Conservation (phyloP, 2,113 vertebrate species). For the Sylvietta virens region DNA sequence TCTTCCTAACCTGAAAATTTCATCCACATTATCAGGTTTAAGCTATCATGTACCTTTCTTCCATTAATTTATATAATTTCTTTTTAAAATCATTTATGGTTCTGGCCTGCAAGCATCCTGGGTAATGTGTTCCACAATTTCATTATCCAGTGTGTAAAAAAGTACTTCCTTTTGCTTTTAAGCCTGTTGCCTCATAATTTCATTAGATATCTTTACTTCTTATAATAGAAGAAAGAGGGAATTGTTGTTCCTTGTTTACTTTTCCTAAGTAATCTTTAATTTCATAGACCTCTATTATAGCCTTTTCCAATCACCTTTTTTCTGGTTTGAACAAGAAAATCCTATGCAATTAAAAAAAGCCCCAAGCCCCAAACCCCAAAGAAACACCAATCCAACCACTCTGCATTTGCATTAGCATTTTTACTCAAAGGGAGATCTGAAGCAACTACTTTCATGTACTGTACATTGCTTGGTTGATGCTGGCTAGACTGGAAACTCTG, state of each 20-base stretch:
- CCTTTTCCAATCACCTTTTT: not conserved
- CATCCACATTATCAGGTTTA: not conserved
- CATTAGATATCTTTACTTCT: slow-evolving; percentile 7
- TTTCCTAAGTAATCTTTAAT: not conserved
- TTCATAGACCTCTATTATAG: not conserved
- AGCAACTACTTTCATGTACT: not conserved
- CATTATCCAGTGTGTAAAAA: slow-evolving; percentile 56
- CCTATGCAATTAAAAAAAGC: not conserved
- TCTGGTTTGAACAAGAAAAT: not conserved
- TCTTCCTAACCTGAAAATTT: not conserved
- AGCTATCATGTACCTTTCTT: not conserved
- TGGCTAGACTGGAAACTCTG: not conserved
- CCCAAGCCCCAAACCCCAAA: no score
- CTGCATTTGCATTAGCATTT: not conserved
- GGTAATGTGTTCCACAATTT: slow-evolving; percentile 48
- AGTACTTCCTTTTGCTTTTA: slow-evolving; percentile 51
- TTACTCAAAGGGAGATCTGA: not conserved
- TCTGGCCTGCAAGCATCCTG: slow-evolving; percentile 34
- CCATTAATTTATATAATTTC: slow-evolving; percentile 35
- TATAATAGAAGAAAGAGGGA: not conserved
- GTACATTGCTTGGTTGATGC: not conserved
- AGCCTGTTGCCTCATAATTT: slow-evolving; percentile 42
- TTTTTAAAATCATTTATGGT: slow-evolving; percentile 28
- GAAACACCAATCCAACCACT: not conserved
- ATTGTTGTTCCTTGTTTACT: not conserved